Evolutionary conservation across 2,797 vertebrate genomes (phyloP).

Genomic region (Rhynchotus rufescens): DNA sequence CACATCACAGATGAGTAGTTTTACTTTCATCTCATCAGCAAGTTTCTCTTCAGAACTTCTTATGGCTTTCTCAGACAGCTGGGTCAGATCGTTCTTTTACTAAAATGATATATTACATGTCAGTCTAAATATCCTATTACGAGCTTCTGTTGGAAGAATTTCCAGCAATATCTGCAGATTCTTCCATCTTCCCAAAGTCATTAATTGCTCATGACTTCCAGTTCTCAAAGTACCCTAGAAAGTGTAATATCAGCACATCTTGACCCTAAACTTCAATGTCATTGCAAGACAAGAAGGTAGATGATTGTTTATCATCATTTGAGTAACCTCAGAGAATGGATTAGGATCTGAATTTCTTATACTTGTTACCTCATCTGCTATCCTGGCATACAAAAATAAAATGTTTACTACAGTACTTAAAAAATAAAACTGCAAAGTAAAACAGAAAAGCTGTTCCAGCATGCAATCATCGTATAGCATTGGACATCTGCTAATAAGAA

Average conservation of each 20-base stretch:
- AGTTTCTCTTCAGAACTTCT: not conserved
- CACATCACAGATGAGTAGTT: not conserved
- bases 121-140: constrained; percentile 37
- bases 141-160: constrained; percentile 56
- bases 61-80: not conserved
- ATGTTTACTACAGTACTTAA: not conserved
- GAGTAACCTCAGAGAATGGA: not conserved
- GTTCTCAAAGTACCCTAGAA: constrained; percentile 33
- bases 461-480: not conserved
- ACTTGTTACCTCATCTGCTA: not conserved
- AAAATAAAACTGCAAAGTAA: not conserved
- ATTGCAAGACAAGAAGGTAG: not conserved
- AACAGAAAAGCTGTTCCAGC: not conserved
- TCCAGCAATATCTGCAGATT: constrained; percentile 53
- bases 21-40: not conserved
- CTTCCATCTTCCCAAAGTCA: constrained; percentile 34
- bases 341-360: not conserved
- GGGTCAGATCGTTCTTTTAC: constrained; percentile 32
- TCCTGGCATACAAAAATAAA: not conserved
- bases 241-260: constrained; percentile 55
- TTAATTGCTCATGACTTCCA: constrained; percentile 41
- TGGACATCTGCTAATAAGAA: not conserved
- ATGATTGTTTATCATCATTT: not conserved
- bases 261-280: constrained; percentile 31
- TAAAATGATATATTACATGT: constrained; percentile 48